phyloP scores from a whole-genome alignment of 1,140 invertebrate species.

The Oncopodura yosiiana region DNA sequence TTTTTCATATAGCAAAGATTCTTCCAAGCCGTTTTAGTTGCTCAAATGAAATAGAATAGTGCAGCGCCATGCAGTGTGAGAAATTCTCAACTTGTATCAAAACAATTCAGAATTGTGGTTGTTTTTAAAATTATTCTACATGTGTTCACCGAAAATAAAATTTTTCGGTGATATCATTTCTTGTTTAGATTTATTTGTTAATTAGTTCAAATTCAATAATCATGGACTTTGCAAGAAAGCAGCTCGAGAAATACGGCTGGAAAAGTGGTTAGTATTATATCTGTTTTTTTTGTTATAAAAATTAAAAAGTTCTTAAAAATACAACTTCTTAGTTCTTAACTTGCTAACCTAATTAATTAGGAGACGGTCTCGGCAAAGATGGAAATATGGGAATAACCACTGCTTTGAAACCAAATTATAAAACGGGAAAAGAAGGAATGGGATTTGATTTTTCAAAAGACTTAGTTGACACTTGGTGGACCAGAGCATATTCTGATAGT shows the following conservation, averaged over 20 bases:
- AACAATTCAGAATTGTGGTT: no score
- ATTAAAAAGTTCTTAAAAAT: background rate
- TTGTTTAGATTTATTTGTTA: no score
- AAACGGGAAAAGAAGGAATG: constrained; percentile 31
- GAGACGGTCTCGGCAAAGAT: constrained; percentile 27
- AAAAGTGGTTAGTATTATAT: constrained; percentile 27
- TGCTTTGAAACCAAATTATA: constrained; percentile 30
- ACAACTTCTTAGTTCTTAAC: no score
- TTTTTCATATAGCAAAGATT: no score
- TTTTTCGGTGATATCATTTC: no score
- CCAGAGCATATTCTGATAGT: constrained; percentile 24
- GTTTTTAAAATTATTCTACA: no score
- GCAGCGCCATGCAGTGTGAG: no score
- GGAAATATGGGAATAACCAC: constrained; percentile 27
- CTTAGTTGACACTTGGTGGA: constrained; percentile 33
- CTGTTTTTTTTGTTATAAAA: background rate
- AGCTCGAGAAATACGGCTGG: constrained; percentile 34
- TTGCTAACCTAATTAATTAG: constrained; percentile 1
- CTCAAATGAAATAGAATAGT: no score
- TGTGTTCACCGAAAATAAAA: no score
- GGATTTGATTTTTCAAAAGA: constrained; percentile 34
- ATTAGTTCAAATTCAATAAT: no score
- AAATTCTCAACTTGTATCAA: no score
- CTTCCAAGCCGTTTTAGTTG: no score
- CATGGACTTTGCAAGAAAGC: constrained; percentile 34